Base-by-base conservation (phyloP, 64 coral and sea anemone species). In the Acropora tenuis region DNA sequence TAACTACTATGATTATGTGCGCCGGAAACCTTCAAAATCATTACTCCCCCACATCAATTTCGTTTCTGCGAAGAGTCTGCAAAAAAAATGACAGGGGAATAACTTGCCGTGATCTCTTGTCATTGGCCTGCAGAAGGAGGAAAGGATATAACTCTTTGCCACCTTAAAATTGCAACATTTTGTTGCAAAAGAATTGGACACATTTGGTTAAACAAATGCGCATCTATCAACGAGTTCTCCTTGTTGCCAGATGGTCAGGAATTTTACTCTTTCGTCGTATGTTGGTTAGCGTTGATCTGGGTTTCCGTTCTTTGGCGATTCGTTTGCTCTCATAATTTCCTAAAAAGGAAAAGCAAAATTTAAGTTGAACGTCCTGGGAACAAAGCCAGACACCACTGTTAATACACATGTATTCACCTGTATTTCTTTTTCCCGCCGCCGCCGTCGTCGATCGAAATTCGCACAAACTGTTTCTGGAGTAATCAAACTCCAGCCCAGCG, bases 241-340 rank as follows among this genome's bases (percentile, higher is more conserved):
- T 72, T 7, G 82, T 15, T 20, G 48, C 63, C 6, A 66, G 59
- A 83, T 43, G 57, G 43, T 16, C 41, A 45, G 73, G 30, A 5
- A 41, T 20, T 58, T 80, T 82, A 2, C 2, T 63, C 57, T 61
- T 45, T 69, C 81, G 81, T 16, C 66, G 59, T 4, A 10, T 44
- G 1, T 5, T n/a, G 8, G n/a, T 6, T 9, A 71, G 2, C 17
- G 82, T 1, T 47, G 82, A 49, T 83, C 18, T 83, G 0, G 15
- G 11, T 72, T 49, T 85, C 17, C 61, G 45, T 19, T 13, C 82
- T 7, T 40, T 69, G 5, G 82, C 8, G 18, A 12, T 48, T 66
- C 82, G 69, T 65, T 85, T 67, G 43, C 47, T 71, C 30, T 47
- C 63, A 30, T 8, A 85, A 49, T 85, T 45, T 19, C 82, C 82